Percentiles rank a stretch among this genome's conserved stretches.
Evolutionary conservation across 92 coral and sea anemone genomes (phyloP).

Genomic region (Isaurus tuberculatus): DNA sequence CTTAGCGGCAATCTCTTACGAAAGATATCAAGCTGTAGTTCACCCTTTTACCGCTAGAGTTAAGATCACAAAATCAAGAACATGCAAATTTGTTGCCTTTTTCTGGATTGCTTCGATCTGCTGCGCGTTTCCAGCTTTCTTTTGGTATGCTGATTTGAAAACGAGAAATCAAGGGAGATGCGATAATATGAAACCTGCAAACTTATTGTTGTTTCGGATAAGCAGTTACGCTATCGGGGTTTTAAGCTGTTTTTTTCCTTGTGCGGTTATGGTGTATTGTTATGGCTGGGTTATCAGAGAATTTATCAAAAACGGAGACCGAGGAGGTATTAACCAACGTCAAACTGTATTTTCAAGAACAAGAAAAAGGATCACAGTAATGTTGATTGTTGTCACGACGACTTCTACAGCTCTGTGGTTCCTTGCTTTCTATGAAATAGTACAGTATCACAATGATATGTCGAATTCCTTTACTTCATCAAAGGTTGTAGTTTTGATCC

Average conservation of each 20-base stretch:
- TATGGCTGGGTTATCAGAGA: background rate
- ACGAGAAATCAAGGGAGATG: background rate
- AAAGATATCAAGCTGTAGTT: slow-evolving; percentile 17
- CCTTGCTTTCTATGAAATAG: background rate
- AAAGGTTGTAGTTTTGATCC: background rate
- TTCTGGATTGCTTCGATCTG: background rate
- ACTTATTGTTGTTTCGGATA: background rate
- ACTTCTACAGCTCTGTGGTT: background rate
- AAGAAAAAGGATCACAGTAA: background rate
- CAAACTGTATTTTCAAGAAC: background rate
- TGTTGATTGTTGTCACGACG: slow-evolving; percentile 7
- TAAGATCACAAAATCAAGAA: background rate
- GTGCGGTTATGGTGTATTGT: background rate
- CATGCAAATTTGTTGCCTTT: background rate
- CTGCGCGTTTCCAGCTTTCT: background rate
- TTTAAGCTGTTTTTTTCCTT: background rate
- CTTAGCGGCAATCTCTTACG: slow-evolving; percentile 1
- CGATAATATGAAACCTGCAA: background rate
- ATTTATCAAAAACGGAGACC: background rate
- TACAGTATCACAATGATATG: background rate
- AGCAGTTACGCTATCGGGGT: background rate
- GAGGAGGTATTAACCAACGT: background rate
- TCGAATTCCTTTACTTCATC: background rate
- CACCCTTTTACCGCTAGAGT: slow-evolving; percentile 6
- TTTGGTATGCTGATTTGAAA: background rate